Conservation (phyloP, 2,113 vertebrate species). For the Pagrus major region DNA sequence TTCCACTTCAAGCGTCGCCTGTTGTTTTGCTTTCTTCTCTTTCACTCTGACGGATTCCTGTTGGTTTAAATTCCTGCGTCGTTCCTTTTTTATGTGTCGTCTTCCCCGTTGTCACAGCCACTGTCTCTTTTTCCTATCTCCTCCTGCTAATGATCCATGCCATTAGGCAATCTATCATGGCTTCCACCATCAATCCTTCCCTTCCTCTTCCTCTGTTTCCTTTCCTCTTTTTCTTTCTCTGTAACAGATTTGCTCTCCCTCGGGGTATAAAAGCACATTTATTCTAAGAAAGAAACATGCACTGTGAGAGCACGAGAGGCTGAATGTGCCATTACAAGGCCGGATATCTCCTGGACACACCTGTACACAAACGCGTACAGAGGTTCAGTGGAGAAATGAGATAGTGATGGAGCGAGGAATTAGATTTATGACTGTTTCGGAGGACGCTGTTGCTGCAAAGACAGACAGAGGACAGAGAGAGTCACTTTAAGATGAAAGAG, state of each 20-base stretch:
- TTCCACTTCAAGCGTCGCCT: neutral
- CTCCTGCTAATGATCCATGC: slow-evolving; percentile 38
- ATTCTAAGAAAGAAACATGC: slow-evolving; percentile 23
- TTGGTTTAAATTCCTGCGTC: slow-evolving; percentile 11
- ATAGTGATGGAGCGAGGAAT: slow-evolving; percentile 34
- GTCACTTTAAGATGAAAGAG: neutral
- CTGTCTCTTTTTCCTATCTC: neutral
- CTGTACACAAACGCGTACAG: neutral
- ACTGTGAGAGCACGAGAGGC: neutral
- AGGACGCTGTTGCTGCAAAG: slow-evolving; percentile 10
- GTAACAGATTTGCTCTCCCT: slow-evolving; percentile 9
- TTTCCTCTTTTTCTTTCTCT: neutral
- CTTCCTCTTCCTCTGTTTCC: neutral
- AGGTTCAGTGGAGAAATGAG: slow-evolving; percentile 20
- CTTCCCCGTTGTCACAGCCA: neutral
- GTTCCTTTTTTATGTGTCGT: neutral
- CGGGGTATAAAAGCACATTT: slow-evolving; percentile 33
- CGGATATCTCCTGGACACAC: neutral
- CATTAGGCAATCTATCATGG: slow-evolving; percentile 20
- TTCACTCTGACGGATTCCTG: neutral
- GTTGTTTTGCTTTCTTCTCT: neutral
- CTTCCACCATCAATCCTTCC: slow-evolving; percentile 1
- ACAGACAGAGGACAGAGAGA: neutral
- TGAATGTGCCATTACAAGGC: neutral
- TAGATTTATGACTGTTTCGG: slow-evolving; percentile 18